Evolutionary conservation across 2,888 invertebrate genomes (phyloP).

Genomic region (Caenorhabditis japonica): DNA sequence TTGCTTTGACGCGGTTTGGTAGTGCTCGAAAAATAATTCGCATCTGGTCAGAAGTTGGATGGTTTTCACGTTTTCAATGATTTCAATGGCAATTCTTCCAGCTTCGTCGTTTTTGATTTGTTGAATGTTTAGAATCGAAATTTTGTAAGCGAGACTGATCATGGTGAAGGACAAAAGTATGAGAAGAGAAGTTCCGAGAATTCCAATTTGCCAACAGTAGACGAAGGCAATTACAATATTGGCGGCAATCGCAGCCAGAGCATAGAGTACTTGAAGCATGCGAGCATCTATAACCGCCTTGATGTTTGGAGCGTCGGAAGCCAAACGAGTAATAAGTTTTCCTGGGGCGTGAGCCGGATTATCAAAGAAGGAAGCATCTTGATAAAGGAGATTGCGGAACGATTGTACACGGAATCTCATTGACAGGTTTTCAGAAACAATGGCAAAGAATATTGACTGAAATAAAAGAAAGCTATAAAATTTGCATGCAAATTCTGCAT

Average conservation of each 20-base stretch:
- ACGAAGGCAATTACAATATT: constrained; percentile 78
- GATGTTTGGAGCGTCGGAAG: constrained; percentile 78
- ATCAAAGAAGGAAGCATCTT: constrained; percentile 79
- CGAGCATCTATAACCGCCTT: constrained; percentile 78
- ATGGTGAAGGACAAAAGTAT: constrained; percentile 77
- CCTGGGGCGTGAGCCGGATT: constrained; percentile 77
- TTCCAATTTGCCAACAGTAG: constrained; percentile 78
- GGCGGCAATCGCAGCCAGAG: constrained; percentile 76
- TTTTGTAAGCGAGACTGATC: constrained; percentile 78
- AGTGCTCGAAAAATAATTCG: constrained; percentile 76
- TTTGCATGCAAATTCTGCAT: not conserved
- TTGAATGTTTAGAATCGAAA: constrained; percentile 74
- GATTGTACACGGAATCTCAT: constrained; percentile 69
- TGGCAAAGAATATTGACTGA: constrained; percentile 60
- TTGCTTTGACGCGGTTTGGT: constrained; percentile 59
- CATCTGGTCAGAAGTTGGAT: constrained; percentile 78
- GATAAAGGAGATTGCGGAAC: constrained; percentile 77
- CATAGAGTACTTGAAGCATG: constrained; percentile 78
- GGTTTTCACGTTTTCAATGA: constrained; percentile 79
- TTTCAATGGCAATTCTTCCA: constrained; percentile 79
- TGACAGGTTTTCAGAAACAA: constrained; percentile 71
- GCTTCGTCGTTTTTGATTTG: constrained; percentile 79
- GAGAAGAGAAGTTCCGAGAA: constrained; percentile 72
- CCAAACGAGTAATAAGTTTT: constrained; percentile 78
- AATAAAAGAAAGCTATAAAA: constrained; percentile 11